Base-by-base conservation (phyloP, 2,888 invertebrate species). In the Carpatolechia fugitivella region DNA sequence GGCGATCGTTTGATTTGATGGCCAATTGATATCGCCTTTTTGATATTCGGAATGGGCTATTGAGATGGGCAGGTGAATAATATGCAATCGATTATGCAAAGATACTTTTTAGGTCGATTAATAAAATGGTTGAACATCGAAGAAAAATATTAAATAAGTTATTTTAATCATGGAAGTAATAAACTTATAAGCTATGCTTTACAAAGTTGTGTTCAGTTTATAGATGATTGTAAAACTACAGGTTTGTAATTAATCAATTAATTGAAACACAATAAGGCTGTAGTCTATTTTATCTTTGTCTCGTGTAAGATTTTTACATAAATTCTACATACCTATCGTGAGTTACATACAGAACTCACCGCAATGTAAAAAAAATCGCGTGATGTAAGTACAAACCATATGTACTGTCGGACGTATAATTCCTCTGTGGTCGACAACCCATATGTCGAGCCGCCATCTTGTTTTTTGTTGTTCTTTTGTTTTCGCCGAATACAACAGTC, bases 361-460 rank as follows among this genome's bases (percentile, higher is more conserved):
- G 13, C 44, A 44, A 29, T n/a, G 5, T 47, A 47, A 47, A 47
- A n/a, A 47, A 31, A 47, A 33, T 47, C 49, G 49, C 24, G 44
- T 44, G 29, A 29, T 44, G 44, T n/a, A n/a, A n/a, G n/a, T 20
- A 44, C 44, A 20, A 35, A 49, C 30, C 7, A 11, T 48, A 48
- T 48, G 30, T 31, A 30, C 14, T 48, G 47, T 33, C 29, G 35
- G 56, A 59, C 60, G 62, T 63, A 64, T 57, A 67, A 66, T 63
- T 63, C 54, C 54, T 54, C 63, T 72, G 72, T 62, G 70, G 72
- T 72, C 60, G 36, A 54, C 30, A 31, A 31, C 59, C 61, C 71
- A 73, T 70, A 69, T 73, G 72, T 59, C 60, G 67, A 44, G 52
- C 62, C 54, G 68, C 68, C 68, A 69, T 70, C 53, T 48, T 48